phyloP scores from a whole-genome alignment of 2,113 vertebrate species.

The Callipepla californica region DNA sequence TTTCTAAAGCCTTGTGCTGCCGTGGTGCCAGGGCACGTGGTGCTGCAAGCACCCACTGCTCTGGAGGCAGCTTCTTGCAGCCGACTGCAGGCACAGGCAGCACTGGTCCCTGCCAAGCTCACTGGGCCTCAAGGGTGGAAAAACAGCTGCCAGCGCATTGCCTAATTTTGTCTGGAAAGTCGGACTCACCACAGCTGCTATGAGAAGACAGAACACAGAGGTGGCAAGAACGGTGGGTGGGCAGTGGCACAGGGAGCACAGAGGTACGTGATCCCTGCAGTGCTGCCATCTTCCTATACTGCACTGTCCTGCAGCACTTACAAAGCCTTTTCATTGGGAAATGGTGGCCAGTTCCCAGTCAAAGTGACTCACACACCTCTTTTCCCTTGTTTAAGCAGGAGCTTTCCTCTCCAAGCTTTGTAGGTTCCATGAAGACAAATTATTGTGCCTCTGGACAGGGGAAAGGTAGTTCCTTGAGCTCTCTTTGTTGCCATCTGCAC shows the following conservation, averaged over 20 bases:
- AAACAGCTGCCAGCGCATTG: not conserved
- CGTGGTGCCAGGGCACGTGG: not conserved
- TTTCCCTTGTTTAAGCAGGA: not conserved
- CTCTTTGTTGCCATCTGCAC: not conserved
- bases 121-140: not conserved
- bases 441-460: not conserved
- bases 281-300: not conserved
- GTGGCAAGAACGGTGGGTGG: not conserved
- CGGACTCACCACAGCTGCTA: accelerated
- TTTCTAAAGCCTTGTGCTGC: not conserved
- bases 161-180: not conserved
- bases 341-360: not conserved
- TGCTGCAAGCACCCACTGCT: not conserved
- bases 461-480: not conserved
- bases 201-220: accelerated
- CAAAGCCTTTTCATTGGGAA: not conserved
- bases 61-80: not conserved
- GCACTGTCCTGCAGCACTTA: not conserved
- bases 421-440: not conserved
- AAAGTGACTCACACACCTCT: constrained; percentile 1
- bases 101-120: not conserved
- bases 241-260: not conserved
- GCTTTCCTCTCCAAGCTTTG: constrained; percentile 1
- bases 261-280: not conserved
- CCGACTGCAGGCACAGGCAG: not conserved